phyloP scores from a whole-genome alignment of 2,888 invertebrate genomes.

The Sinotaia quadrata region DNA sequence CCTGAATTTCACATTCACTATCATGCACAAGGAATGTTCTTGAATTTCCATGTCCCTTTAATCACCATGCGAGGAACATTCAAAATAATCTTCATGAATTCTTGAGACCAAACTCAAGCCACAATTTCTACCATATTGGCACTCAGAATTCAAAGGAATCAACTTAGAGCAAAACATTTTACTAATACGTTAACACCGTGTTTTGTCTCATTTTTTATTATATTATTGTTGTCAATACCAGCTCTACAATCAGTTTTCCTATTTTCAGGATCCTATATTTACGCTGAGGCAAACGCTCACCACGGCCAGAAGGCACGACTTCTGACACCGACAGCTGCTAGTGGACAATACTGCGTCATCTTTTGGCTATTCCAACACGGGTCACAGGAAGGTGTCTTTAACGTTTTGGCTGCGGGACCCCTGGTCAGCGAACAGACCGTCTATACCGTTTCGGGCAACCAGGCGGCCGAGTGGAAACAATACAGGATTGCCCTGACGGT shows the following conservation, averaged over 20 bases:
- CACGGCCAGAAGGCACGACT: slow-evolving; percentile 34
- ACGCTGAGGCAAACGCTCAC: slow-evolving; percentile 37
- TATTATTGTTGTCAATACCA: neutral
- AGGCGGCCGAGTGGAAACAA: slow-evolving; percentile 23
- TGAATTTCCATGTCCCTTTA: too few species aligned
- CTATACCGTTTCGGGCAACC: slow-evolving; percentile 24
- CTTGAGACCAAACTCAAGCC: too few species aligned
- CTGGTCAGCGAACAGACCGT: slow-evolving; percentile 24
- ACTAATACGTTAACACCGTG: neutral
- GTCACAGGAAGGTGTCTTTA: slow-evolving; percentile 21
- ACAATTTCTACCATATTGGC: too few species aligned
- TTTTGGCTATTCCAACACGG: slow-evolving; percentile 30
- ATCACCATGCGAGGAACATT: too few species aligned
- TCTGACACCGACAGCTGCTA: slow-evolving; percentile 27
- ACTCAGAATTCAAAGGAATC: too few species aligned
- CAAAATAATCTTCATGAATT: too few species aligned
- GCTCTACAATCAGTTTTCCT: too few species aligned
- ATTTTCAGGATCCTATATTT: slow-evolving; percentile 41
- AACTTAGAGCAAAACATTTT: too few species aligned
- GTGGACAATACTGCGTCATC: slow-evolving; percentile 23
- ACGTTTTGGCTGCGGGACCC: slow-evolving; percentile 17
- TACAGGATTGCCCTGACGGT: slow-evolving; percentile 24
- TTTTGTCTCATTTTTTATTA: neutral
- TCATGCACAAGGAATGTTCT: too few species aligned
- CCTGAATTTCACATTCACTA: too few species aligned